These are phyloP conservation scores for Dissostichus mawsoni DNA, from an alignment of 2,113 vertebrate species.

Conservation along the genomic window DNA sequence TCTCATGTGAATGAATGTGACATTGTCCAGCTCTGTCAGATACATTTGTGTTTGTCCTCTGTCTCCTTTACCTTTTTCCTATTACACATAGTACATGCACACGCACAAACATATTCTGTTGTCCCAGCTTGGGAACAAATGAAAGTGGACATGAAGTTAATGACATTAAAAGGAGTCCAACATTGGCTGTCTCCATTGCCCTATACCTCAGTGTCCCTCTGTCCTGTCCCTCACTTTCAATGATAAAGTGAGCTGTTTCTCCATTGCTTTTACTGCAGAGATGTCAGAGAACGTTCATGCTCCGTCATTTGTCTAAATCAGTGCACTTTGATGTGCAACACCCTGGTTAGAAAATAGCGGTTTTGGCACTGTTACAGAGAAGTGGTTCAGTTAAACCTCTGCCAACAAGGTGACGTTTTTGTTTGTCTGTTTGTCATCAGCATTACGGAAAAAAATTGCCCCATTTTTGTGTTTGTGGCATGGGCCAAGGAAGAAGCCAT, in stretches of 20 bases:
- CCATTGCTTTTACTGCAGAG: constrained; percentile 23
- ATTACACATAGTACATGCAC: background rate
- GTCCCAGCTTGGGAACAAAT: constrained; percentile 50
- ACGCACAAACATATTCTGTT: constrained; percentile 18
- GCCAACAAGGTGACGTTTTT: too few relatives aligned
- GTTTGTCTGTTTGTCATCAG: too few relatives aligned
- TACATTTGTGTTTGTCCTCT: constrained; percentile 51
- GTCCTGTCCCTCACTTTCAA: constrained; percentile 38
- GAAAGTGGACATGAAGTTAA: constrained; percentile 69
- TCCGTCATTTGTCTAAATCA: constrained; percentile 24
- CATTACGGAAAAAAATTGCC: too few relatives aligned
- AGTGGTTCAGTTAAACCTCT: too few relatives aligned
- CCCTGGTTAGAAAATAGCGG: background rate
- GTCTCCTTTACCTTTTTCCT: constrained; percentile 42
- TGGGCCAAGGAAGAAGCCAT: too few relatives aligned
- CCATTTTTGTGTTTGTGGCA: too few relatives aligned
- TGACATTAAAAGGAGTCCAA: constrained; percentile 64
- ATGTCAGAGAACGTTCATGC: constrained; percentile 1
- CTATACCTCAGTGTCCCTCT: constrained; percentile 51
- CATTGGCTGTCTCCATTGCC: constrained; percentile 55
- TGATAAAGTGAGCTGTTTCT: constrained; percentile 50
- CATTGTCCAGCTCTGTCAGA: constrained; percentile 56
- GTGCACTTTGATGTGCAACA: background rate
- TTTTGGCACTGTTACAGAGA: background rate
- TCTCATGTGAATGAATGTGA: constrained; percentile 45